These are phyloP conservation scores for Cherax quadricarinatus DNA, from an alignment of 1,140 invertebrate species.

Conservation along the genomic window DNA sequence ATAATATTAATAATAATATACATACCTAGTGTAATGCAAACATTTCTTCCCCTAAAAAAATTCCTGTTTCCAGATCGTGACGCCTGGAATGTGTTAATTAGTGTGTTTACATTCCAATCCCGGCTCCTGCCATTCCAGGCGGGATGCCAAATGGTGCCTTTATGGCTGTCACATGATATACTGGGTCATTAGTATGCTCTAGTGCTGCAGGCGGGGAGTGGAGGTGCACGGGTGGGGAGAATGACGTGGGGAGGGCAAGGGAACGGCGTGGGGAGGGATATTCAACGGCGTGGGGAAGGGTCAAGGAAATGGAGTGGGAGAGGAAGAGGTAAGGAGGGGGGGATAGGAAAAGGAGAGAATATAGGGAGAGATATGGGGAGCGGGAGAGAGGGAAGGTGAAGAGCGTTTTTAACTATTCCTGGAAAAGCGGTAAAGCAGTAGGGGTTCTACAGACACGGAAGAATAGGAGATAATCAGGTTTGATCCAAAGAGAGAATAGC, in stretches of 20 bases:
- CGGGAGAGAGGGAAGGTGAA: neutral
- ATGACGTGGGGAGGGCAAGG: neutral
- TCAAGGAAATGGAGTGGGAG: neutral
- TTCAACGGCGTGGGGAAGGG: too few relatives aligned
- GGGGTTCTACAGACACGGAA: too few relatives aligned
- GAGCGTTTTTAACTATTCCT: too few relatives aligned
- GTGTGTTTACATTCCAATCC: constrained; percentile 55
- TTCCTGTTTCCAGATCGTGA: neutral
- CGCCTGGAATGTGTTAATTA: constrained; percentile 51
- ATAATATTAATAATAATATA: too few relatives aligned
- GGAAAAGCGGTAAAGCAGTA: too few relatives aligned
- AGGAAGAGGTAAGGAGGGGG: neutral
- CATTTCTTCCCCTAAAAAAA: too few relatives aligned
- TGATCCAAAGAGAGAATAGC: too few relatives aligned
- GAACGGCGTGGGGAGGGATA: neutral
- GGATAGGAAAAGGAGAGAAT: neutral
- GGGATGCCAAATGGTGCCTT: constrained; percentile 43
- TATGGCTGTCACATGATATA: constrained; percentile 3
- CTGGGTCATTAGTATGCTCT: neutral
- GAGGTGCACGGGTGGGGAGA: neutral
- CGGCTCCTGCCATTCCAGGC: constrained; percentile 16
- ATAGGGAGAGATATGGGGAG: neutral
- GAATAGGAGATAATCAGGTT: too few relatives aligned
- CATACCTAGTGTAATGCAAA: too few relatives aligned
- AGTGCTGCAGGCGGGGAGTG: neutral